These are phyloP conservation scores for Idaea aversata DNA, from an alignment of 2,888 invertebrate genomes.

Conservation along the genomic window DNA sequence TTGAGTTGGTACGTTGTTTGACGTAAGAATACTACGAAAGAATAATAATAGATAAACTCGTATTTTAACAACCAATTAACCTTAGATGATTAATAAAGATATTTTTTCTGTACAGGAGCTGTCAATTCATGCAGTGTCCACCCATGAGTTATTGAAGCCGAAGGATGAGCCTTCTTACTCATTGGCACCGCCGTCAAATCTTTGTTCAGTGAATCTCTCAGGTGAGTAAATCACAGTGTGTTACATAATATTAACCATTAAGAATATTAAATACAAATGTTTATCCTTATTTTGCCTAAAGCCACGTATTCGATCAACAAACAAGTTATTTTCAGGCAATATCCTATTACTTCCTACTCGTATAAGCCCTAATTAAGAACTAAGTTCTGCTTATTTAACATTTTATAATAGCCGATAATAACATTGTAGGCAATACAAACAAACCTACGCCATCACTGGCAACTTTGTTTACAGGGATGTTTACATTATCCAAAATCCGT, in stretches of 20 bases:
- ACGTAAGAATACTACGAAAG: neutral
- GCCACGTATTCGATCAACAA: constrained; percentile 30
- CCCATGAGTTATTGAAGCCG: constrained; percentile 69
- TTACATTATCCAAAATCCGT: constrained; percentile 16
- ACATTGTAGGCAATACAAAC: neutral
- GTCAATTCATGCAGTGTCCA: constrained; percentile 68
- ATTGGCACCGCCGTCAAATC: constrained; percentile 50
- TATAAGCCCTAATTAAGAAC: constrained; percentile 18
- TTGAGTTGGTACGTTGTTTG: neutral
- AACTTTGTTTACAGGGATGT: constrained; percentile 16
- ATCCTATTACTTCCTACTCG: constrained; percentile 29
- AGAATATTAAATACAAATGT: neutral
- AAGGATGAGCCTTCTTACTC: constrained; percentile 69
- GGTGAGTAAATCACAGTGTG: constrained; percentile 41
- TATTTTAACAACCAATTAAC: neutral
- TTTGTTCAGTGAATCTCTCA: constrained; percentile 60
- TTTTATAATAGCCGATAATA: constrained; percentile 7
- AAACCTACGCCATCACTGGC: neutral
- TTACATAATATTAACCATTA: neutral
- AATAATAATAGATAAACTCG: neutral
- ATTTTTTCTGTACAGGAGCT: constrained; percentile 55
- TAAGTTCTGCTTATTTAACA: constrained; percentile 16
- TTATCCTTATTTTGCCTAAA: constrained; percentile 27
- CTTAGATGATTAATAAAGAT: neutral
- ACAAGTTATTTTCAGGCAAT: constrained; percentile 22